These are phyloP conservation scores for Drosophila watanabei DNA, from an alignment of 1,140 invertebrate species.

Conservation along the genomic window DNA sequence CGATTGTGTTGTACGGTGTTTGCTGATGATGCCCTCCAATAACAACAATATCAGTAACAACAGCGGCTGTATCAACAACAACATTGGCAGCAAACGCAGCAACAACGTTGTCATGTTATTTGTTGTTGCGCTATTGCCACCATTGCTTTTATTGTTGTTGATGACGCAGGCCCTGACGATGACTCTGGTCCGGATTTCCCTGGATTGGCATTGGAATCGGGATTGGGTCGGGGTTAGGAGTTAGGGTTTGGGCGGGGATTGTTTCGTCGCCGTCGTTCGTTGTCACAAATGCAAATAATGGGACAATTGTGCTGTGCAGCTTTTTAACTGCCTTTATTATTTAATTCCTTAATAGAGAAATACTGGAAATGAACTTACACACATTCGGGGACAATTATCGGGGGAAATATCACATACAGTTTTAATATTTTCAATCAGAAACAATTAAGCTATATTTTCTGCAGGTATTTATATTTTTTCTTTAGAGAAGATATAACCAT, in stretches of 20 bases:
- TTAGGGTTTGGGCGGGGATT: background rate
- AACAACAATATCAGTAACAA: conserved; percentile 38
- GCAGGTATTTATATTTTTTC: no score
- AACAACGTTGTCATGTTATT: conserved; percentile 53
- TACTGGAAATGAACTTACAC: conserved; percentile 1
- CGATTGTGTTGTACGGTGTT: conserved; percentile 45
- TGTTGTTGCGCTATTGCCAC: conserved; percentile 60
- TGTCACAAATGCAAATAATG: conserved; percentile 85
- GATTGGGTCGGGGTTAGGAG: background rate
- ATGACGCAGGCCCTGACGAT: conserved; percentile 54
- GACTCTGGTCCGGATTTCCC: conserved; percentile 34
- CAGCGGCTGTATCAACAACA: conserved; percentile 48
- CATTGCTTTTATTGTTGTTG: conserved; percentile 76
- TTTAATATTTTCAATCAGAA: no score
- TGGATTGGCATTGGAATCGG: conserved; percentile 14
- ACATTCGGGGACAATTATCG: background rate
- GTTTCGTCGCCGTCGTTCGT: conserved; percentile 32
- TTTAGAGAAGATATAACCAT: no score
- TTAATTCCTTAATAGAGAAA: conserved; percentile 72
- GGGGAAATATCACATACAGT: background rate
- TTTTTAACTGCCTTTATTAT: conserved; percentile 76
- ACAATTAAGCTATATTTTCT: no score
- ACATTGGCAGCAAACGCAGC: conserved; percentile 22
- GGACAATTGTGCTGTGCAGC: conserved; percentile 73
- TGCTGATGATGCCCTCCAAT: conserved; percentile 65